Evolutionary conservation across 2,888 invertebrate genomes (phyloP), one percentile per base, ranked within the genome.

Genomic region (Cinara cedri): DNA sequence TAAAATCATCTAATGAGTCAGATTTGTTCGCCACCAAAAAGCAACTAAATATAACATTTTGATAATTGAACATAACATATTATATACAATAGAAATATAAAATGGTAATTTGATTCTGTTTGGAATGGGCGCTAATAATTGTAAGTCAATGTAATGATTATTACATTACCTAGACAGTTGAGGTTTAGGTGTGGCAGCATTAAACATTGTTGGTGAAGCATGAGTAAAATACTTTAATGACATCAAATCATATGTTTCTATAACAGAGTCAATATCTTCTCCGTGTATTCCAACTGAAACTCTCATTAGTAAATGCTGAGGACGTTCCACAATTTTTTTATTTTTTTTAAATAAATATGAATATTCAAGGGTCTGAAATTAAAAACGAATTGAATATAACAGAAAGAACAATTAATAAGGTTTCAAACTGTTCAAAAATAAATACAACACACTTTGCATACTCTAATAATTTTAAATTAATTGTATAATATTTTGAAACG

Each of bases 231-330:
- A 98, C 83, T 93, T 90, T 85, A 97, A 96, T 0, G 98, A 98
- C 83, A 99, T 87, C 81, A 95, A 88, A 85, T 99, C 96, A 86
- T 99, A 99, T 0, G 98, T 98, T 87, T 96, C 94, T 83, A 99
- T 95, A 16, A 93, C 98, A 16, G 91, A 89, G 82, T 95, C 95
- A 81, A 99, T 93, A 85, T 99, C 94, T 83, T 95, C 92, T 1
- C 93, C 93, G 85, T 99, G 99, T 84, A 99, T 97, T 16, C 98
- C 98, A 82, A 99, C 93, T 3, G 98, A 88, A 0, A 98, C 98
- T 84, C 99, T 88, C 99, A 99, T 99, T 81, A 99, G 87, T 97
- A 99, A 95, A 84, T 99, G 98, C 85, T 99, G 98, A 0, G 99
- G 99, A 44, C 99, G 90, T 86, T 99, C 99, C 0, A 90, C 97